Percentiles rank a stretch among this genome's conserved stretches.
phyloP scores from a whole-genome alignment of 2,797 vertebrate species.

The Hyperoplus immaculatus region DNA sequence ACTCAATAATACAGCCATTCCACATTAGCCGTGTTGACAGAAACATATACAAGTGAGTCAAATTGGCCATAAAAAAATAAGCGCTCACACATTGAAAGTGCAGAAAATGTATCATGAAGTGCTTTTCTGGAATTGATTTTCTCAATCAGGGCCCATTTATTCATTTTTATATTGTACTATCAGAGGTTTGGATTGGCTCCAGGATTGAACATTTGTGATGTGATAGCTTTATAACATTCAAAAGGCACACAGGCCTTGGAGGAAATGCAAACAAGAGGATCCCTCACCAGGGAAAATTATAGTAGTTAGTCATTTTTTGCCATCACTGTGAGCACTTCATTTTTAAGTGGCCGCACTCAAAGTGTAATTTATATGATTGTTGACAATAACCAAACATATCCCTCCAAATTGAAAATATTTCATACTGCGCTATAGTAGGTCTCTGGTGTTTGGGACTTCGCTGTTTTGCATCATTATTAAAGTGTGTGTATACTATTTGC shows the following conservation, averaged over 20 bases:
- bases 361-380: conserved; percentile 7
- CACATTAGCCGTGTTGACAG: conserved; percentile 11
- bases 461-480: not conserved
- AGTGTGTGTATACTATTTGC: conserved; percentile 4
- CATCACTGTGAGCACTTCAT: conserved; percentile 16
- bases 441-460: not conserved
- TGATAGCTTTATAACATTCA: conserved; percentile 24
- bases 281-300: not conserved
- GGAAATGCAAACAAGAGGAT: conserved; percentile 7
- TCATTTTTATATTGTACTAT: conserved; percentile 36
- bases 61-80: conserved; percentile 23
- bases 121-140: conserved; percentile 37
- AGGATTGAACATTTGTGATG: conserved; percentile 12
- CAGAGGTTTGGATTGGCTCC: conserved; percentile 7
- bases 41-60: conserved; percentile 24
- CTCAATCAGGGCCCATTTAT: conserved; percentile 27
- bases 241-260: conserved; percentile 15
- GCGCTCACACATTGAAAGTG: conserved; percentile 9
- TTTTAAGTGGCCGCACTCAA: conserved; percentile 8
- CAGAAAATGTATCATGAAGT: conserved; percentile 22
- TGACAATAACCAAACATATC: conserved; percentile 8
- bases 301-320: not conserved
- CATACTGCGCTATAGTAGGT: not conserved
- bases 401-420: not conserved
- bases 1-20: conserved; percentile 19